Evolutionary conservation across 2,113 vertebrate species (phyloP).

Genomic region (Brachirus orientalis): DNA sequence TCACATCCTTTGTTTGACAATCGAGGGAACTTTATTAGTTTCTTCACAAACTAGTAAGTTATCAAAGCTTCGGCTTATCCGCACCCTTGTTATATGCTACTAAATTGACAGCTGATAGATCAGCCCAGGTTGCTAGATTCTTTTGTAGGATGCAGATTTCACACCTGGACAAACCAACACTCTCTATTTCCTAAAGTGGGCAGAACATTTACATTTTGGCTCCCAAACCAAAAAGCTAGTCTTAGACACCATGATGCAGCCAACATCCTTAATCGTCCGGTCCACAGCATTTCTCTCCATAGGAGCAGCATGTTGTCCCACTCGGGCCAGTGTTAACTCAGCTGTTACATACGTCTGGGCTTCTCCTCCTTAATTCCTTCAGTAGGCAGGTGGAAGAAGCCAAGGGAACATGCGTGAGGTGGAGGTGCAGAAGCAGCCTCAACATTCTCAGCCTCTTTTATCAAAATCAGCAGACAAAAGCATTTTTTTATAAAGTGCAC

Average conservation of each 20-base stretch:
- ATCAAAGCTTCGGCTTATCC: constrained; percentile 25
- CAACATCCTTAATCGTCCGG: constrained; percentile 73
- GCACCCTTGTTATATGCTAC: not conserved
- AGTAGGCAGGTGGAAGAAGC: constrained; percentile 57
- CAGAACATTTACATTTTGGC: constrained; percentile 69
- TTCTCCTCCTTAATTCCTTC: constrained; percentile 67
- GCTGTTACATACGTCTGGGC: constrained; percentile 66
- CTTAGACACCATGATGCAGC: constrained; percentile 73
- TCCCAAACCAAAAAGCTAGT: constrained; percentile 60
- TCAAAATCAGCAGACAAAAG: constrained; percentile 17
- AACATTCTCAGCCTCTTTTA: constrained; percentile 7
- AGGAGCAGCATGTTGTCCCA: constrained; percentile 61
- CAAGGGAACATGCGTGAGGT: constrained; percentile 52
- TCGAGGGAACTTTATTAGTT: constrained; percentile 34
- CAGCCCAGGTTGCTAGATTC: constrained; percentile 14
- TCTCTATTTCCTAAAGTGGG: constrained; percentile 39
- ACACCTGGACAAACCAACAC: constrained; percentile 43
- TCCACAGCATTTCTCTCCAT: constrained; percentile 67
- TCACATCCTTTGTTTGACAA: not conserved
- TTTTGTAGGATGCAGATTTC: constrained; percentile 46
- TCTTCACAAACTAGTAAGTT: not conserved
- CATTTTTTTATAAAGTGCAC: not conserved
- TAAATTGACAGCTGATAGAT: constrained; percentile 28
- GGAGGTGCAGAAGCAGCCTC: constrained; percentile 42
- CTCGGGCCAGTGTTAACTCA: constrained; percentile 60